Base-by-base conservation (phyloP, 2,888 invertebrate genomes). In the Eurytoma adleriae region DNA sequence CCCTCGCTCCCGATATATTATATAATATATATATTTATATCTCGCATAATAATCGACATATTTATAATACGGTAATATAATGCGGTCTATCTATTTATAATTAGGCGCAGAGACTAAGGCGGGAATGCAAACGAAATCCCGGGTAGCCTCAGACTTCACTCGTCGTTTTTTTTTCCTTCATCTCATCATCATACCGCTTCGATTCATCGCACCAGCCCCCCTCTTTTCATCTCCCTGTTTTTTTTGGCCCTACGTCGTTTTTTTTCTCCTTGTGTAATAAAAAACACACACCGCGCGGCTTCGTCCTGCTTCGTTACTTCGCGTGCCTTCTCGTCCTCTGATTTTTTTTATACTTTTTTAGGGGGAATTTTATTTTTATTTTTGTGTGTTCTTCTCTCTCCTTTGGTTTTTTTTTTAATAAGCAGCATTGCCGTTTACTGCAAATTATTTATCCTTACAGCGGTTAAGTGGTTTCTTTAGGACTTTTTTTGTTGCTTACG, bases 41-140 rank as follows among this genome's bases (percentile, higher is more conserved):
- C 83, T 86, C 85, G 87, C 86, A 86, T 86, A 40, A 87, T 86
- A 87, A 86, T 87, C 84, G 85, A 86, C 86, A 85, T 80, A 74
- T 80, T 82, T 84, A 84, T 85, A 85, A 79, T 77, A 82, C 69
- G 76, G 84, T 84, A 86, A 84, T 86, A 85, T 87, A 88, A 85
- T 86, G 87, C 85, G 86, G 85, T 87, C 88, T 88, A 89, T 88
- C 87, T 88, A 89, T 87, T 86, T 85, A 83, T 87, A 85, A 79
- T 82, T 88, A 88, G 87, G 88, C 88, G 85, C 86, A 86, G 85
- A 87, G 86, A 88, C 86, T 87, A 86, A 86, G 86, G 86, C 86
- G 86, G 87, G 86, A 86, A 86, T 84, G 85, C 85, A 84, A 85
- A 85, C 83, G 84, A 85, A 86, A 84, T 85, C 85, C 85, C 85